A percentile compares a stretch with the other conserved stretches of the same genome.
These are phyloP conservation scores for Nemoura dubitans DNA, from an alignment of 2,888 invertebrate genomes.

Conservation along the genomic window DNA sequence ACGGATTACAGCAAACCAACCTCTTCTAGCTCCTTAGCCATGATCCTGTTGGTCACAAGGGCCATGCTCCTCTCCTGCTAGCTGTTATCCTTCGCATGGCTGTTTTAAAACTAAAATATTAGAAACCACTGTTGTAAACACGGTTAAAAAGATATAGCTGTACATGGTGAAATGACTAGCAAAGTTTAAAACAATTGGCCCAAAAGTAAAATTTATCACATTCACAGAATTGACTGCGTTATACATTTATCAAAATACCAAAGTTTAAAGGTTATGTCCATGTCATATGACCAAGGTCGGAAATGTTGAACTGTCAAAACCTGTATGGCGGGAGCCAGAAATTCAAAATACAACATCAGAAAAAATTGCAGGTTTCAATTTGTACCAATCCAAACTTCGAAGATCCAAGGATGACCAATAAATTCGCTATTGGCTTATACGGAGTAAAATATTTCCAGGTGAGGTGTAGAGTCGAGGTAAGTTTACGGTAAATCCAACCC, in stretches of 20 bases:
- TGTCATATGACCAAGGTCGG: slow-evolving; percentile 7
- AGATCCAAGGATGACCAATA: too few species aligned
- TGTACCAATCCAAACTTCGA: too few species aligned
- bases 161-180: not conserved
- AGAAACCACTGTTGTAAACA: not conserved
- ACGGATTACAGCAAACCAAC: not conserved
- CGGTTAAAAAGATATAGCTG: not conserved
- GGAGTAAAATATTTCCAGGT: too few species aligned
- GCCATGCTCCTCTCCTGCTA: not conserved
- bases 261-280: slow-evolving; percentile 1
- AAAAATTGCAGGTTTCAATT: too few species aligned
- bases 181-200: not conserved
- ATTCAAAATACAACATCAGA: not conserved
- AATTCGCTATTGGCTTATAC: too few species aligned
- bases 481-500: too few species aligned
- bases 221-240: not conserved
- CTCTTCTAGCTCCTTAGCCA: not conserved
- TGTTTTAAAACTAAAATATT: not conserved
- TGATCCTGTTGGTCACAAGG: not conserved
- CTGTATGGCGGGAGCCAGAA: not conserved
- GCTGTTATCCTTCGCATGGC: not conserved
- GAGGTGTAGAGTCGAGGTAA: too few species aligned
- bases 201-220: not conserved
- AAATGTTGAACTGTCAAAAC: not conserved
- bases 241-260: not conserved